A percentile compares a stretch with the other conserved stretches of the same genome.
Evolutionary conservation across 2,797 vertebrate species (phyloP).

Genomic region (Rhinophrynus dorsalis): DNA sequence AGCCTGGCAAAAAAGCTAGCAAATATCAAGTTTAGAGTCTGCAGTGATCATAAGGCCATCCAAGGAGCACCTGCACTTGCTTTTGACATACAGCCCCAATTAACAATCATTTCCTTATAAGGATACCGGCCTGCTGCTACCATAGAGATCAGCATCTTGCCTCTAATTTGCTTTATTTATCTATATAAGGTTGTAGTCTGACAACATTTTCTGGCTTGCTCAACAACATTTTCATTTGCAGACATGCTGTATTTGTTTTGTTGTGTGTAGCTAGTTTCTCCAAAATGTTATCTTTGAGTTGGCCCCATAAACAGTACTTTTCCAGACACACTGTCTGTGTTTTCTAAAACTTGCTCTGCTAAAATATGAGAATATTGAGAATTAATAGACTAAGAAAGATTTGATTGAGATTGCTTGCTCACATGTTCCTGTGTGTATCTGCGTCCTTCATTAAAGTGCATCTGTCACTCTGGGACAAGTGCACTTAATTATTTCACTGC

Average conservation of each 20-base stretch:
- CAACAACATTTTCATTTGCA: no score
- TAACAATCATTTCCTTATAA: not conserved
- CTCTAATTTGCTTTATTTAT: not conserved
- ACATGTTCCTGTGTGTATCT: no score
- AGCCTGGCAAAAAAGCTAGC: no score
- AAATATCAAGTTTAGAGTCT: no score
- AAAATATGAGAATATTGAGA: no score
- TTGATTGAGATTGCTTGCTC: no score
- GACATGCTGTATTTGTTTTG: not conserved
- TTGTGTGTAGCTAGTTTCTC: not conserved
- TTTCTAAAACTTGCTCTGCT: no score
- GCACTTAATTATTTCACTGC: no score
- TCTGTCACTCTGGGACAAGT: no score
- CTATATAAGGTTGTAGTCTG: not conserved
- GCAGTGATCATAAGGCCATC: no score
- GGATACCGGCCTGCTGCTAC: not conserved
- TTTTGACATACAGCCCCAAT: not conserved
- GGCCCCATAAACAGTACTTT: not conserved
- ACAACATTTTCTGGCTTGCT: not conserved
- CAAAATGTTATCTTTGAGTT: not conserved
- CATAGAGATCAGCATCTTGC: not conserved
- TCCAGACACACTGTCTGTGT: conserved; percentile 15
- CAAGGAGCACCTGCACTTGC: not conserved
- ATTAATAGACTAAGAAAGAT: not conserved
- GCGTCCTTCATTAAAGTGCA: no score